Evolutionary conservation across 2,113 vertebrate species (phyloP).

Genomic region (Chionodraco myersi): DNA sequence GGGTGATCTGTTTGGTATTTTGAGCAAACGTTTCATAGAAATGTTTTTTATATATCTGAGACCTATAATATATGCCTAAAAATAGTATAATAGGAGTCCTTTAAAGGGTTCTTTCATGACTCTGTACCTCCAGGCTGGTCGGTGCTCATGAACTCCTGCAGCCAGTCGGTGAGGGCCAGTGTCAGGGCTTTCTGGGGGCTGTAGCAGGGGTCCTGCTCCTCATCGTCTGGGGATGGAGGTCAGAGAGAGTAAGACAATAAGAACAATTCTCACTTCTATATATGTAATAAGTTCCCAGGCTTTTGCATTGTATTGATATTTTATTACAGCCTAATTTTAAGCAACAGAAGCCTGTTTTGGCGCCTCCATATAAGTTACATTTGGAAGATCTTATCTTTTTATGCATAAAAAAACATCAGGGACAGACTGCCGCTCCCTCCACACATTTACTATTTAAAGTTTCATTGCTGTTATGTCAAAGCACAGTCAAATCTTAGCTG

Average conservation of each 20-base stretch:
- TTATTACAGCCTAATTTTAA: not conserved
- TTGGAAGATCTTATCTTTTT: not conserved
- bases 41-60: no score
- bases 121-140: constrained; percentile 88
- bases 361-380: not conserved
- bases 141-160: constrained; percentile 90
- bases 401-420: not conserved
- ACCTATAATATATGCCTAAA: no score
- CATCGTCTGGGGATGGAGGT: constrained; percentile 83
- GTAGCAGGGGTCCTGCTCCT: constrained; percentile 91
- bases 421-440: not conserved
- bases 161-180: constrained; percentile 93
- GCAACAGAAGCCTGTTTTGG: not conserved
- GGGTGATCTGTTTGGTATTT: no score
- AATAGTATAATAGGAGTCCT: no score
- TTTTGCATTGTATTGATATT: no score
- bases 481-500: not conserved
- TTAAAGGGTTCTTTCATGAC: not conserved
- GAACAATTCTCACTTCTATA: not conserved
- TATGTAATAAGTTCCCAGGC: no score
- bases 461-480: not conserved
- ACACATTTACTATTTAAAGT: not conserved
- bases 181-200: constrained; percentile 93
- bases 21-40: no score
- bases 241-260: not conserved